These are phyloP conservation scores for Cossypha niveicapilla DNA, from an alignment of 2,797 vertebrate species.

Conservation along the genomic window DNA sequence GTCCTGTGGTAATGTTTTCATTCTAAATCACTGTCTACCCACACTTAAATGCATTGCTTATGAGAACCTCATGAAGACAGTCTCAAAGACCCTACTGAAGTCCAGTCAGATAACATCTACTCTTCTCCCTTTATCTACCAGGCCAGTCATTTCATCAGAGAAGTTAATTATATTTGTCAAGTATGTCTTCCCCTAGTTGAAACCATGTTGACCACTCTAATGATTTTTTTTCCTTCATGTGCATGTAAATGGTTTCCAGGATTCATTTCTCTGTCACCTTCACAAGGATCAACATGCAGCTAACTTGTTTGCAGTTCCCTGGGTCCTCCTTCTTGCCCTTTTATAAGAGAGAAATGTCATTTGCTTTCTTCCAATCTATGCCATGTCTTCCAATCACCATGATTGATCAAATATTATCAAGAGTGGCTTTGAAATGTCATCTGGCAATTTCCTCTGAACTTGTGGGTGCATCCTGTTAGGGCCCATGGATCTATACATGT, in stretches of 20 bases:
- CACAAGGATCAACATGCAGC: not conserved
- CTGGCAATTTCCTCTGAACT: not conserved
- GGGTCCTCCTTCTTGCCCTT: not conserved
- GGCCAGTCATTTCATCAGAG: not conserved
- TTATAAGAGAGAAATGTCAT: not conserved
- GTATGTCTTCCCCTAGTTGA: not conserved
- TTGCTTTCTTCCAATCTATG: not conserved
- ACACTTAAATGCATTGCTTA: not conserved
- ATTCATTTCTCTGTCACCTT: accelerated
- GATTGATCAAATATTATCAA: not conserved
- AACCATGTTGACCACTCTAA: not conserved
- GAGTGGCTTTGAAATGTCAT: not conserved
- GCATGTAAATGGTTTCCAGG: not conserved
- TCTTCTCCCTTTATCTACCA: not conserved
- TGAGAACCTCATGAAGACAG: not conserved
- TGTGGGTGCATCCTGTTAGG: not conserved
- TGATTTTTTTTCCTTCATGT: not conserved
- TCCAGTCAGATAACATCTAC: not conserved
- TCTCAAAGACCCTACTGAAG: not conserved
- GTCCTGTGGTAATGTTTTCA: not conserved
- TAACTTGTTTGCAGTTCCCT: not conserved
- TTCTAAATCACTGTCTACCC: not conserved
- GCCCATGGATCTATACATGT: not conserved
- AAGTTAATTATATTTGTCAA: not conserved
- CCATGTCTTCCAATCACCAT: not conserved